A percentile compares a stretch with the other conserved stretches of the same genome.
Evolutionary conservation across 2,888 invertebrate genomes (phyloP).

Genomic region (Gisinianus flammeolus): DNA sequence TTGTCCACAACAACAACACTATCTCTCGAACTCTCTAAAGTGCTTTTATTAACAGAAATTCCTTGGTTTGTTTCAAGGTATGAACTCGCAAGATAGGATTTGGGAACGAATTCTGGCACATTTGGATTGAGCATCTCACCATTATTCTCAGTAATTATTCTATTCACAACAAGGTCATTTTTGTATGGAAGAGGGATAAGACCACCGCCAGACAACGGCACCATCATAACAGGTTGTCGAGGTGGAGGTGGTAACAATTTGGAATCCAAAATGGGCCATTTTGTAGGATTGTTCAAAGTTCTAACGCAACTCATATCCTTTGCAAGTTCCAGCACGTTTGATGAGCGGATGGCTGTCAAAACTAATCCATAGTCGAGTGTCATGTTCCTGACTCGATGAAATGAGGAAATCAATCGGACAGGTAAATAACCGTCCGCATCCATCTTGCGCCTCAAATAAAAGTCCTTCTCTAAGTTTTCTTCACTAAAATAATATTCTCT

Average conservation of each 20-base stretch:
- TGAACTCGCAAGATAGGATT: constrained; percentile 21
- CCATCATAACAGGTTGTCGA: constrained; percentile 11
- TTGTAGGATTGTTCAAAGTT: constrained; percentile 78
- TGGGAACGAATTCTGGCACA: constrained; percentile 79
- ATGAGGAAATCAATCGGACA: constrained; percentile 91
- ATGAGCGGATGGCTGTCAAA: constrained; percentile 49
- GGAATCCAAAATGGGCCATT: constrained; percentile 77
- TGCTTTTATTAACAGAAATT: not conserved
- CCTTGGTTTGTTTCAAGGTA: not conserved
- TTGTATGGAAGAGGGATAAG: constrained; percentile 26
- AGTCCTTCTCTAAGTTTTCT: constrained; percentile 92
- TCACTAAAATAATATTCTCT: constrained; percentile 99
- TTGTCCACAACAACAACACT: not conserved
- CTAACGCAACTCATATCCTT: constrained; percentile 62
- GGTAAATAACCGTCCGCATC: constrained; percentile 89
- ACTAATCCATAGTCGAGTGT: constrained; percentile 54
- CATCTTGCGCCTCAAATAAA: constrained; percentile 97
- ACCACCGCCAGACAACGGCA: constrained; percentile 36
- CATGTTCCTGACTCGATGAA: constrained; percentile 76
- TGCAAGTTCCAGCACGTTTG: constrained; percentile 50
- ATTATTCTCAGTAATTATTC: constrained; percentile 20
- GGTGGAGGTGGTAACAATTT: constrained; percentile 1
- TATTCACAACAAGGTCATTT: not conserved
- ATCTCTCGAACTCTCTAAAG: not conserved
- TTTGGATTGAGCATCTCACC: constrained; percentile 77